phyloP scores from a whole-genome alignment of 2,113 vertebrate species.

The Oryzias melastigma region DNA sequence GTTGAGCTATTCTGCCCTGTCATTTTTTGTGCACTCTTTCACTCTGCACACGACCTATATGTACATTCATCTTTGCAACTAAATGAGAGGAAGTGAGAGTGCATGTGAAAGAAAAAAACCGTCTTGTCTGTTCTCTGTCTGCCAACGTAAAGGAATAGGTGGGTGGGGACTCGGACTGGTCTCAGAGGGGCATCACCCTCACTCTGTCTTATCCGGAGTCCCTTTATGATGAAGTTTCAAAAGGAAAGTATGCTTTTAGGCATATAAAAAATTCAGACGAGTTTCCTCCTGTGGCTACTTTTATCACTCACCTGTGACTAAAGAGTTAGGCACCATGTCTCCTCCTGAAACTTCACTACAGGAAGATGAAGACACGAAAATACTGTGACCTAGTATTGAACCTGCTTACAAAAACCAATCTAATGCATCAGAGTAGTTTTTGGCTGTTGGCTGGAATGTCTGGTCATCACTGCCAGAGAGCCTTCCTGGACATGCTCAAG shows the following conservation, averaged over 20 bases:
- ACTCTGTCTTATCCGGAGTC: slow-evolving; percentile 42
- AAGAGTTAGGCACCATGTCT: not conserved
- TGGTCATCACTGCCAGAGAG: no score
- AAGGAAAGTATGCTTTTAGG: slow-evolving; percentile 47
- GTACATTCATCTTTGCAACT: slow-evolving; percentile 20
- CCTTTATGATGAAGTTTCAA: slow-evolving; percentile 38
- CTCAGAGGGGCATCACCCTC: slow-evolving; percentile 40
- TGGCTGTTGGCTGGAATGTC: no score
- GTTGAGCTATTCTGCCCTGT: slow-evolving; percentile 3
- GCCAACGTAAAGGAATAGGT: slow-evolving; percentile 71
- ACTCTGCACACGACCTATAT: slow-evolving; percentile 25
- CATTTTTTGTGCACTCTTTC: slow-evolving; percentile 8
- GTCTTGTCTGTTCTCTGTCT: slow-evolving; percentile 36
- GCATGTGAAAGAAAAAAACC: slow-evolving; percentile 58
- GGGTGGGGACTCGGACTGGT: slow-evolving; percentile 60
- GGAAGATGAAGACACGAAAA: no score
- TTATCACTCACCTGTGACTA: slow-evolving; percentile 23
- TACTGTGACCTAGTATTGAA: no score
- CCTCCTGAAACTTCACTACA: no score
- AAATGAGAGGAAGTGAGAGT: slow-evolving; percentile 57
- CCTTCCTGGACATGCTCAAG: no score
- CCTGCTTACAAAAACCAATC: no score
- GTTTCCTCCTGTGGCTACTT: slow-evolving; percentile 27
- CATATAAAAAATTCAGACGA: slow-evolving; percentile 41
- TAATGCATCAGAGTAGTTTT: no score